Evolutionary conservation across 2,113 vertebrate species (phyloP).

Genomic region (Willisornis vidua): DNA sequence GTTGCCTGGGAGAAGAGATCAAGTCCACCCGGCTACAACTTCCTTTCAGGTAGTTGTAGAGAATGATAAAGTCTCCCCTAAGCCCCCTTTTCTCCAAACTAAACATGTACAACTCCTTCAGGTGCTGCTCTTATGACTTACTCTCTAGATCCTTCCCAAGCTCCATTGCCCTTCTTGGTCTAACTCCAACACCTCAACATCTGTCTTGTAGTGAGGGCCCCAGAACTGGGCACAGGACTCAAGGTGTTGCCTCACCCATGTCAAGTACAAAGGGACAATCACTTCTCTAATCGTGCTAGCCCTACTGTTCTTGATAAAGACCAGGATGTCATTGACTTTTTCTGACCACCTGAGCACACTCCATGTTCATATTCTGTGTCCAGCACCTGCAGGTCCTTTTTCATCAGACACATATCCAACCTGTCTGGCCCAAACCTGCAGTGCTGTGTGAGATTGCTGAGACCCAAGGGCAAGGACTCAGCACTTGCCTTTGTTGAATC

Average conservation of each 20-base stretch:
- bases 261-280: neutral
- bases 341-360: neutral
- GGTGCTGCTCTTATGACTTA: neutral
- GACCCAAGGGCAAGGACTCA: neutral
- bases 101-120: neutral
- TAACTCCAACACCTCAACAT: neutral
- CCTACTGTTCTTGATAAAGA: neutral
- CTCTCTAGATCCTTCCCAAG: neutral
- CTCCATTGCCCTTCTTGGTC: neutral
- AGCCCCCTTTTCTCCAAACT: neutral
- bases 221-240: neutral
- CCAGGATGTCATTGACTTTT: neutral
- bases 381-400: neutral
- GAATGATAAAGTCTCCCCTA: rapidly evolving
- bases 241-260: neutral
- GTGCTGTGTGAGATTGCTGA: rapidly evolving
- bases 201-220: neutral
- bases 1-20: neutral
- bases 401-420: neutral
- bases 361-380: neutral
- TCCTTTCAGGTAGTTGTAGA: too few species aligned
- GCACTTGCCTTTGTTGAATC: neutral
- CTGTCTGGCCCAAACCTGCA: neutral
- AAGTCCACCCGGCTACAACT: rapidly evolving
- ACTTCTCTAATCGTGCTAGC: neutral